Conservation (phyloP, 2,113 vertebrate species). For the Takifugu flavidus region DNA sequence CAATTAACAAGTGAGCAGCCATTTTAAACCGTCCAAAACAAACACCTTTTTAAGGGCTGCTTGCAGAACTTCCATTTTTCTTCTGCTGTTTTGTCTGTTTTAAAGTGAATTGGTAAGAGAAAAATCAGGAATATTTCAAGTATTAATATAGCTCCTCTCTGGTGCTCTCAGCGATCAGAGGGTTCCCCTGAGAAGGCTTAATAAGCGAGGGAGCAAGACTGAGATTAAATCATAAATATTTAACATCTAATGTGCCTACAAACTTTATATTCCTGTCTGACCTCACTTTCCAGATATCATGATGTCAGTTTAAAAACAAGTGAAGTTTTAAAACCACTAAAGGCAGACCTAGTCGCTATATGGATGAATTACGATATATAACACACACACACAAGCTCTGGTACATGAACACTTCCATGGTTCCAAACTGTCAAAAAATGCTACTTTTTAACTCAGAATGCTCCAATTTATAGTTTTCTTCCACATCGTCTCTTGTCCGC, state of each 20-base stretch:
- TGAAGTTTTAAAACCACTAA: not conserved
- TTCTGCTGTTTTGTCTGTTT: not conserved
- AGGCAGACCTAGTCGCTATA: too few species aligned
- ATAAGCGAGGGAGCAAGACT: constrained; percentile 35
- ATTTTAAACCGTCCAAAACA: too few species aligned
- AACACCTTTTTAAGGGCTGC: not conserved
- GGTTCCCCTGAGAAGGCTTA: constrained; percentile 28
- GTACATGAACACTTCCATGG: not conserved
- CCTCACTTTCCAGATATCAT: constrained; percentile 23
- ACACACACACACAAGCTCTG: too few species aligned
- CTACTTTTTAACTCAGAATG: constrained; percentile 24
- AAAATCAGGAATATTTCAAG: constrained; percentile 28
- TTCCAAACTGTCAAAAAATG: constrained; percentile 53
- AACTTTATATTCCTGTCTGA: constrained; percentile 30
- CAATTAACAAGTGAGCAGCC: too few species aligned
- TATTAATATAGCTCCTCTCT: constrained; percentile 24
- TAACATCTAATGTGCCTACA: constrained; percentile 25
- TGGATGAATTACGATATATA: too few species aligned
- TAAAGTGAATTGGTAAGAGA: constrained; percentile 15
- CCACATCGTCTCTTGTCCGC: constrained; percentile 46
- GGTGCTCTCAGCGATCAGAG: not conserved
- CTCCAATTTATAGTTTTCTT: constrained; percentile 55
- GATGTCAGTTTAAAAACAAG: constrained; percentile 9
- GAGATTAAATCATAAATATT: constrained; percentile 56
- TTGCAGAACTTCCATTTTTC: not conserved